These are phyloP conservation scores for Pseudoips prasinana DNA, from an alignment of 2,888 invertebrate species.

Conservation along the genomic window DNA sequence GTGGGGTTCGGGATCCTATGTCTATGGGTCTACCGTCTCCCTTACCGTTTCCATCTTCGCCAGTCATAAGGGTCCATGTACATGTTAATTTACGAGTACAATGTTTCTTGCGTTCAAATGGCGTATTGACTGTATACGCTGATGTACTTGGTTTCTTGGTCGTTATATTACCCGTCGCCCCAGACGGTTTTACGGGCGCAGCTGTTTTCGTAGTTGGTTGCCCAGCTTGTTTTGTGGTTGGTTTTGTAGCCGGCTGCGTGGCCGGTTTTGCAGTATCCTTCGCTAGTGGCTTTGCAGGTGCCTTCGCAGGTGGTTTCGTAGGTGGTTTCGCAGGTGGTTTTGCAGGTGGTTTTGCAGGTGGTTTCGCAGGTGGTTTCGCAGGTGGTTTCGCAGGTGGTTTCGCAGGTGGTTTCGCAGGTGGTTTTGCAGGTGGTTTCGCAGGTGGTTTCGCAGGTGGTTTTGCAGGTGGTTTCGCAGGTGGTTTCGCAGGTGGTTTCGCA, in stretches of 20 bases:
- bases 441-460: background rate
- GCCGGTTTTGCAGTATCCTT: constrained; percentile 1
- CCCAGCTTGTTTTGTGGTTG: no score
- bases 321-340: constrained; percentile 1
- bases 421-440: background rate
- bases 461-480: background rate
- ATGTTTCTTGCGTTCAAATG: constrained; percentile 52
- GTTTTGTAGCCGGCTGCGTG: background rate
- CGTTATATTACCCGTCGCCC: background rate
- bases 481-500: background rate
- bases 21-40: constrained; percentile 24
- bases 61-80: constrained; percentile 62
- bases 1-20: constrained; percentile 57
- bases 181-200: background rate
- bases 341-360: background rate
- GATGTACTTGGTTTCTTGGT: constrained; percentile 9
- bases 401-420: background rate
- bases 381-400: background rate
- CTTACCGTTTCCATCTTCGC: constrained; percentile 40
- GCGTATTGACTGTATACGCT: constrained; percentile 53
- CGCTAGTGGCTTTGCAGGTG: constrained; percentile 8
- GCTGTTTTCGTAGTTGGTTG: background rate
- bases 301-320: background rate
- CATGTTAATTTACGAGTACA: constrained; percentile 71
- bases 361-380: background rate